A percentile compares a stretch with the other conserved stretches of the same genome.
Conservation (phyloP, 2,113 vertebrate species). For the Chaenogobius annularis region DNA sequence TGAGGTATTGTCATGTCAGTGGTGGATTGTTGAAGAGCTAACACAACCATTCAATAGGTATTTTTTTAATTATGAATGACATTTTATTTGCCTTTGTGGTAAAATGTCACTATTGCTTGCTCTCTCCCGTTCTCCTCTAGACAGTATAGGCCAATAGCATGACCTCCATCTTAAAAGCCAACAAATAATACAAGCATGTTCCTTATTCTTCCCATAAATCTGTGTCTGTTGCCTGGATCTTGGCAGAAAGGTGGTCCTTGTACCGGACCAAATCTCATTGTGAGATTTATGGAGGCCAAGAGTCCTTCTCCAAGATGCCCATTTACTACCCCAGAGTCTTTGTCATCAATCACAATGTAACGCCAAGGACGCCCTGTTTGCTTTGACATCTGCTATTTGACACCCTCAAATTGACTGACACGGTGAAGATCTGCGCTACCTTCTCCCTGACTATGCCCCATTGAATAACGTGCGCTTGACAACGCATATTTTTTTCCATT, state of each 20-base stretch:
- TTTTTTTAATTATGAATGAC: not conserved
- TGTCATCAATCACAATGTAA: conserved; percentile 66
- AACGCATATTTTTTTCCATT: conserved; percentile 17
- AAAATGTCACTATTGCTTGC: not conserved
- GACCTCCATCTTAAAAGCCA: not conserved
- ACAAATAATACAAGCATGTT: conserved; percentile 7
- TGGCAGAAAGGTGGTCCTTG: conserved; percentile 23
- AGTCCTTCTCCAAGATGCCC: conserved; percentile 47
- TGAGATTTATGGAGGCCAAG: conserved; percentile 60
- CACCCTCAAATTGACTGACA: conserved; percentile 59
- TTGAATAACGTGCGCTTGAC: conserved; percentile 14
- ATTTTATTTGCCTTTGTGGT: not conserved
- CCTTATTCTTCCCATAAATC: conserved; percentile 31
- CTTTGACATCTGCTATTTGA: conserved; percentile 62
- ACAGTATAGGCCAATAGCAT: conserved; percentile 6
- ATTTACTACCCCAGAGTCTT: conserved; percentile 54
- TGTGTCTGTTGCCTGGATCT: conserved; percentile 8
- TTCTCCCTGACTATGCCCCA: conserved; percentile 9
- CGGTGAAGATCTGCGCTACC: conserved; percentile 27
- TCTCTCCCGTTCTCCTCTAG: not conserved
- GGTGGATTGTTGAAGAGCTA: not conserved
- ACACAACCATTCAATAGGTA: not conserved
- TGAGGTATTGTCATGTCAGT: not conserved
- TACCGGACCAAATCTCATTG: conserved; percentile 28
- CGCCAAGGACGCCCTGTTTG: conserved; percentile 65